Conservation (phyloP, 2,888 invertebrate genomes). For the Escarpia spicata region DNA sequence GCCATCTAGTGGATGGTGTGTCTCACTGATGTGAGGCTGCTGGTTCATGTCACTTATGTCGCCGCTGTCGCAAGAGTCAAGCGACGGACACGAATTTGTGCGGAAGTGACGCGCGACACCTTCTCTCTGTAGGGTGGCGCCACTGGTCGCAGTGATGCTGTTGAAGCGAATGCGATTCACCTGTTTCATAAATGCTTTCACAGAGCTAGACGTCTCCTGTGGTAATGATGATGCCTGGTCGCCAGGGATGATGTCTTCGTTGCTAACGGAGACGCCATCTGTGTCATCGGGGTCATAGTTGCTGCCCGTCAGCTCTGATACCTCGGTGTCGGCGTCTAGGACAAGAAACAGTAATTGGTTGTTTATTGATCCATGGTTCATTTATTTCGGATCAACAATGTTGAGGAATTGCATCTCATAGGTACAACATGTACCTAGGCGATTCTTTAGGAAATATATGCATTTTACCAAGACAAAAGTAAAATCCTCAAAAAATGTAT, state of each 20-base stretch:
- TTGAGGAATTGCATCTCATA: too few relatives aligned
- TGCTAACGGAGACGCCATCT: background rate
- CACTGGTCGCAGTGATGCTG: conserved; percentile 33
- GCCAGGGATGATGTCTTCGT: background rate
- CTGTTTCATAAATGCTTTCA: conserved; percentile 57
- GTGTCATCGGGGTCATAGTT: background rate
- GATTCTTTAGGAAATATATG: too few relatives aligned
- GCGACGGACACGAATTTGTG: background rate
- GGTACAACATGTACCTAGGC: too few relatives aligned
- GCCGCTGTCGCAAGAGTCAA: background rate
- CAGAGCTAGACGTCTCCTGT: conserved; percentile 53
- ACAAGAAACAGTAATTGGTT: too few relatives aligned
- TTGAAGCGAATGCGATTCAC: conserved; percentile 56
- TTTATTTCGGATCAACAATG: too few relatives aligned
- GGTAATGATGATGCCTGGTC: conserved; percentile 31
- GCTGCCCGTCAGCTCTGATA: conserved; percentile 30
- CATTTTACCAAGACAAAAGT: too few relatives aligned
- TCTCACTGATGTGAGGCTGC: background rate
- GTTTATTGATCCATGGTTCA: too few relatives aligned
- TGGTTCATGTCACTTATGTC: background rate
- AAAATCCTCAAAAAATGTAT: too few relatives aligned
- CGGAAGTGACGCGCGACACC: background rate
- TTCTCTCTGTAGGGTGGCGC: conserved; percentile 17
- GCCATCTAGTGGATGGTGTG: background rate
- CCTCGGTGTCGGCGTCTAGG: conserved; percentile 30